These are phyloP conservation scores for Drosophila nigrodunni DNA, from an alignment of 1,140 invertebrate genomes.

Conservation along the genomic window DNA sequence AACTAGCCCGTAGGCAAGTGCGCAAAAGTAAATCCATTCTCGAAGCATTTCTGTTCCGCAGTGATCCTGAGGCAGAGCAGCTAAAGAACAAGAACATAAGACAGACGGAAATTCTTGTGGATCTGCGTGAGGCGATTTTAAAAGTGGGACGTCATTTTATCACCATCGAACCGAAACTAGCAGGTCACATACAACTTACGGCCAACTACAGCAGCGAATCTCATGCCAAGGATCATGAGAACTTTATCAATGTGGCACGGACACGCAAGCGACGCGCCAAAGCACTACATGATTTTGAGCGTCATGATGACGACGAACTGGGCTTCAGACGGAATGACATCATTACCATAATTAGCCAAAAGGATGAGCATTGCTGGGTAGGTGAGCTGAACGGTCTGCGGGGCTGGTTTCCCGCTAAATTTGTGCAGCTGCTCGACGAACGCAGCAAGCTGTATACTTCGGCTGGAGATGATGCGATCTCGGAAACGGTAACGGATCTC, in stretches of 20 bases:
- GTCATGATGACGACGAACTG: slow-evolving; percentile 99
- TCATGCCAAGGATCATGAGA: slow-evolving; percentile 96
- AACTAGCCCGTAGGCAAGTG: slow-evolving; percentile 92
- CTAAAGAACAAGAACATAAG: slow-evolving; percentile 98
- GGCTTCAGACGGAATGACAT: slow-evolving; percentile 99
- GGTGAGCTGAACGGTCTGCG: slow-evolving; percentile 98
- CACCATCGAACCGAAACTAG: slow-evolving; percentile 82
- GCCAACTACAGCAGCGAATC: slow-evolving; percentile 98
- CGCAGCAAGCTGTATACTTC: slow-evolving; percentile 97
- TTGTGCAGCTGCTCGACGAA: slow-evolving; percentile 98
- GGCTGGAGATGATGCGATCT: slow-evolving; percentile 98
- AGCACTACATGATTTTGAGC: slow-evolving; percentile 95
- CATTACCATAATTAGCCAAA: slow-evolving; percentile 98
- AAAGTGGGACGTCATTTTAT: slow-evolving; percentile 86
- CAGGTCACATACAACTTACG: slow-evolving; percentile 90
- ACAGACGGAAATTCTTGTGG: slow-evolving; percentile 97
- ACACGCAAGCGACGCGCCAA: slow-evolving; percentile 96
- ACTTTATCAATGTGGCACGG: slow-evolving; percentile 95
- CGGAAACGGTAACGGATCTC: slow-evolving; percentile 97
- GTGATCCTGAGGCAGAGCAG: slow-evolving; percentile 89
- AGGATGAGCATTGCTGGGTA: slow-evolving; percentile 99
- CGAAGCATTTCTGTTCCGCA: slow-evolving; percentile 93
- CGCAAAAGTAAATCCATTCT: slow-evolving; percentile 96
- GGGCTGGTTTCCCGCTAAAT: slow-evolving; percentile 99
- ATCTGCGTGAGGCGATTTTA: slow-evolving; percentile 97